These are phyloP conservation scores for Pogoniulus pusillus DNA, from an alignment of 2,797 vertebrate species.

Conservation along the genomic window DNA sequence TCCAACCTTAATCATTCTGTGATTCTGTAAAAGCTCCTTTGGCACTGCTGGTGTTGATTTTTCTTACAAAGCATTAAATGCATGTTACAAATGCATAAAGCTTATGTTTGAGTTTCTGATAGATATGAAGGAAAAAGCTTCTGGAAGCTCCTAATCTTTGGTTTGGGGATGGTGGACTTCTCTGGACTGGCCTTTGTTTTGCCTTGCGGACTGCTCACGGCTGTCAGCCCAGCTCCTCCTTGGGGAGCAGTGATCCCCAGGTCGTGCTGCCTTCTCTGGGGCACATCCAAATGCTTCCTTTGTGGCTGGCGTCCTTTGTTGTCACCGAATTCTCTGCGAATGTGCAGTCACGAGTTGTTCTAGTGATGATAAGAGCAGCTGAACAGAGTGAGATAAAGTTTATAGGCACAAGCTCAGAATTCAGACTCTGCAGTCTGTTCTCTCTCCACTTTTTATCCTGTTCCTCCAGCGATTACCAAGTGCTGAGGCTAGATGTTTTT, in stretches of 20 bases:
- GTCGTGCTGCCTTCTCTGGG: rapidly evolving
- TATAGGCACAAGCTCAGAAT: not conserved
- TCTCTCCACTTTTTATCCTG: not conserved
- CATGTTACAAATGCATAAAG: too few species aligned
- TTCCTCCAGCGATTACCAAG: not conserved
- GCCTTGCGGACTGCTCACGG: rapidly evolving
- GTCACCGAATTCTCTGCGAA: rapidly evolving
- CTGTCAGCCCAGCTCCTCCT: rapidly evolving
- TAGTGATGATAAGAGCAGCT: not conserved
- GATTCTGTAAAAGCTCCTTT: too few species aligned
- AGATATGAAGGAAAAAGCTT: too few species aligned
- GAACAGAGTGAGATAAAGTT: not conserved
- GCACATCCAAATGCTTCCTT: rapidly evolving
- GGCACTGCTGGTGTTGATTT: too few species aligned
- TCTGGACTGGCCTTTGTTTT: not conserved
- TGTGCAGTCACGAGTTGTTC: not conserved
- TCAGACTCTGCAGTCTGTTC: not conserved
- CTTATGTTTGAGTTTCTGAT: too few species aligned
- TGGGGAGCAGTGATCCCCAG: rapidly evolving
- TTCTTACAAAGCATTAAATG: too few species aligned
- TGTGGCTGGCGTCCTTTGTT: not conserved
- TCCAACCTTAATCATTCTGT: too few species aligned
- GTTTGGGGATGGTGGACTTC: not conserved
- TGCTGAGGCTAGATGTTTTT: not conserved
- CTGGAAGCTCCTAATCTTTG: not conserved